phyloP scores from a whole-genome alignment of 2,113 vertebrate species.

The Donacobius atricapilla region DNA sequence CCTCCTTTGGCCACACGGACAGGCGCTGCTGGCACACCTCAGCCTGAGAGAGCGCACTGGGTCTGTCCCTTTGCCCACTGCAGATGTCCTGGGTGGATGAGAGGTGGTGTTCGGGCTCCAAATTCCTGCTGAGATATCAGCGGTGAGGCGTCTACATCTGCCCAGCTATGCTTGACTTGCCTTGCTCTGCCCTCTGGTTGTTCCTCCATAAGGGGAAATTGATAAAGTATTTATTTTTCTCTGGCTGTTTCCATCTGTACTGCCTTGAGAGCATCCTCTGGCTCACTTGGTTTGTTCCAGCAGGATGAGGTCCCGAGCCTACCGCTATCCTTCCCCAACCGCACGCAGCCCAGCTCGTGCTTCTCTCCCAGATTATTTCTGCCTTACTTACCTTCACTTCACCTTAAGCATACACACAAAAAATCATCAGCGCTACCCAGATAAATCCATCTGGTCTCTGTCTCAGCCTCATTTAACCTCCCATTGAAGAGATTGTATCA shows the following conservation, averaged over 20 bases:
- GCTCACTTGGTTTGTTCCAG: not conserved
- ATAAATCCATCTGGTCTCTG: conserved; percentile 68
- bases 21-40: not conserved
- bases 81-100: not conserved
- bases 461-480: conserved; percentile 62
- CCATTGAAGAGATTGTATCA: conserved; percentile 47
- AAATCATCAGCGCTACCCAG: not conserved
- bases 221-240: conserved; percentile 11
- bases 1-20: not conserved
- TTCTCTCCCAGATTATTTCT: not conserved
- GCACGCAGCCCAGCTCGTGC: fast-evolving
- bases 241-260: not conserved
- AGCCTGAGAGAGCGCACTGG: not conserved
- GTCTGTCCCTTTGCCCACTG: not conserved
- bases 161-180: not conserved
- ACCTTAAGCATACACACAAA: not conserved
- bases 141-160: not conserved
- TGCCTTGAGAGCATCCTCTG: not conserved
- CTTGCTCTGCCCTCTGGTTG: not conserved
- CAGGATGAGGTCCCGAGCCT: not conserved
- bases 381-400: conserved; percentile 17
- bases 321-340: not conserved
- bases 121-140: not conserved
- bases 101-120: not conserved
- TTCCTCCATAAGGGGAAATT: not conserved